Percentiles rank a stretch among this genome's conserved stretches.
Conservation (phyloP, 2,113 vertebrate species). For the Arvicanthis niloticus region DNA sequence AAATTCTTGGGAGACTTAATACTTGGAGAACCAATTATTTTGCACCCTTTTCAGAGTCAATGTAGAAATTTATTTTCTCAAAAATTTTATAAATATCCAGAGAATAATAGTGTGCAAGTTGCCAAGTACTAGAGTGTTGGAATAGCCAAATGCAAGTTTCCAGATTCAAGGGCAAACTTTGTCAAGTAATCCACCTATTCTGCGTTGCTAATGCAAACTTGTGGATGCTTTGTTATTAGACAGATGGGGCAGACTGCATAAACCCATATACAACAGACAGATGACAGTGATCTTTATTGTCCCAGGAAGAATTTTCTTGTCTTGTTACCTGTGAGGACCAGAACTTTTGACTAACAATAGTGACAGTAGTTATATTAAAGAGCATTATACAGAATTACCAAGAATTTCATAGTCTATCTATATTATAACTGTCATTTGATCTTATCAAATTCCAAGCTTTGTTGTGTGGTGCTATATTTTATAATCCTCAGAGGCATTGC, state of each 20-base stretch:
- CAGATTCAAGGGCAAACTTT: background rate
- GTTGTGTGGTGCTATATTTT: background rate
- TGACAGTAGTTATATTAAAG: background rate
- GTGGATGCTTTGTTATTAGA: slow-evolving; percentile 31
- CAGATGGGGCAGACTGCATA: background rate
- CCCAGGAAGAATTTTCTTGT: background rate
- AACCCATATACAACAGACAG: background rate
- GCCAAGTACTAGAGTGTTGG: background rate
- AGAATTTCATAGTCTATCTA: background rate
- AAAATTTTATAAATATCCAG: background rate
- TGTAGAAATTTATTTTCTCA: background rate
- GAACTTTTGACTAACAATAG: background rate
- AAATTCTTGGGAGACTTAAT: background rate
- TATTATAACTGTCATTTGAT: background rate
- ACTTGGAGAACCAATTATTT: background rate
- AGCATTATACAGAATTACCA: background rate
- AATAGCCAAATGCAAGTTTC: background rate
- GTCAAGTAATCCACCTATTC: background rate
- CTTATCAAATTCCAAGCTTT: background rate
- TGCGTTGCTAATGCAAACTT: background rate
- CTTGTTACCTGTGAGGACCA: background rate
- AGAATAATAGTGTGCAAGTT: background rate
- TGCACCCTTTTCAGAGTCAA: background rate
- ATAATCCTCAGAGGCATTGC: background rate
- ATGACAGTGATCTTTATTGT: background rate